phyloP scores from a whole-genome alignment of 2,888 invertebrate genomes.

The Monopis laevigella region DNA sequence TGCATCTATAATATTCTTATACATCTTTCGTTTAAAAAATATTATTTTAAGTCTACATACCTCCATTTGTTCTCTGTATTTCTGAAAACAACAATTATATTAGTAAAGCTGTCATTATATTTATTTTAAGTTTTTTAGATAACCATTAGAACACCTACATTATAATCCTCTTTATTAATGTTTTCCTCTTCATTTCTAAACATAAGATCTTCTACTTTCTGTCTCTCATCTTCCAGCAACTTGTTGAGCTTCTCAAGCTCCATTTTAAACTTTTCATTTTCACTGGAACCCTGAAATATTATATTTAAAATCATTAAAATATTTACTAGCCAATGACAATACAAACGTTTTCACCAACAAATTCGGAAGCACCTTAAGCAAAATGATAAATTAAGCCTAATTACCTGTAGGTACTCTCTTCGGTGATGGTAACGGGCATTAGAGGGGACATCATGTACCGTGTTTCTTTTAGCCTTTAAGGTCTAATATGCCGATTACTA shows the following conservation, averaged over 20 bases:
- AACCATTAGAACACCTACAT: slow-evolving; percentile 66
- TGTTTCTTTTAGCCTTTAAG: no score
- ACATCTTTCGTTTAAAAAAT: not conserved
- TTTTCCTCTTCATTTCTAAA: slow-evolving; percentile 93
- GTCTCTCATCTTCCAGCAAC: slow-evolving; percentile 79
- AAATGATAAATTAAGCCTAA: no score
- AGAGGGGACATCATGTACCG: no score
- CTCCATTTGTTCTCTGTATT: slow-evolving; percentile 60
- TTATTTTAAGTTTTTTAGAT: slow-evolving; percentile 2
- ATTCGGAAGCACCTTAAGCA: no score
- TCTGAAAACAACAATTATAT: slow-evolving; percentile 37
- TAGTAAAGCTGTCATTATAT: slow-evolving; percentile 2
- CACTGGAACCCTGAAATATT: slow-evolving; percentile 45
- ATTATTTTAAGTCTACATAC: slow-evolving; percentile 27
- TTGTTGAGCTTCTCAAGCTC: slow-evolving; percentile 66
- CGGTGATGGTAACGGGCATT: no score
- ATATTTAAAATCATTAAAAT: no score
- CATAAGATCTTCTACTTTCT: slow-evolving; percentile 88
- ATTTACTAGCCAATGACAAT: no score
- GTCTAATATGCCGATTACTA: no score
- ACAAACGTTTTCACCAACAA: no score
- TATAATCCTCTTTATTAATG: slow-evolving; percentile 86
- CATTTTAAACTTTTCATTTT: slow-evolving; percentile 65
- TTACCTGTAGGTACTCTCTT: no score
- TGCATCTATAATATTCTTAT: no score